Base-by-base conservation (phyloP, 2,113 vertebrate genomes). In the Sciurus niger region DNA sequence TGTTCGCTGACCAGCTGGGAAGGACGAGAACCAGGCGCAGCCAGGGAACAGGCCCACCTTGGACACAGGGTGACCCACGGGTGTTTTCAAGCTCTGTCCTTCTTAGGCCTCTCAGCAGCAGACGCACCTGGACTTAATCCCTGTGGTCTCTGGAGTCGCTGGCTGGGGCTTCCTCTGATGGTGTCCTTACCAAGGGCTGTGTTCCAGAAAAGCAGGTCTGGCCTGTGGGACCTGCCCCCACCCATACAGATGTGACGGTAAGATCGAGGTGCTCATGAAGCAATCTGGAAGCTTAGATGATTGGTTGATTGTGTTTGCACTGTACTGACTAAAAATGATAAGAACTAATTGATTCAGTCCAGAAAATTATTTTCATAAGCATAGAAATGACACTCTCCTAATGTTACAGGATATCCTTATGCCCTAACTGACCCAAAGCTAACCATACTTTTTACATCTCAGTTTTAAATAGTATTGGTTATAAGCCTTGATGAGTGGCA, bases 301-400 rank as follows among this genome's bases (percentile, higher is more conserved):
- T 67, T 86, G 20, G 48, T 76, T 90, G 22, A 68, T 68, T 63
- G 48, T 84, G 43, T 48, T 91, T 84, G 11, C 84, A 73, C 4
- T 67, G 1, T 30, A 65, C 8, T 90, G 25, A 87, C 13, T 48
- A 72, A 17, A 72, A 90, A 72, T 48, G 12, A 82, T 58, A 43
- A 67, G 58, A 80, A 63, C 32, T 86, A 60, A 82, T 53, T 46
- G 25, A 78, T 65, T 83, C 24, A 89, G 65, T 16, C 6, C 70
- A 34, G 37, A 78, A 55, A 78, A 30, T 43, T 32, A 4, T 73
- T 28, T 28, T n/a, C 12, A 30, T 48, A 72, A 87, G 55, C 87
- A 65, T 46, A 65, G 55, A 95, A 93, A 63, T 73, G 28, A 78
- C 8, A 65, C 55, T 80, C 85, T 93, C 65, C 40, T 92, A 9